Evolutionary conservation across 2,113 vertebrate genomes (phyloP).

Genomic region (Oreochromis aureus): DNA sequence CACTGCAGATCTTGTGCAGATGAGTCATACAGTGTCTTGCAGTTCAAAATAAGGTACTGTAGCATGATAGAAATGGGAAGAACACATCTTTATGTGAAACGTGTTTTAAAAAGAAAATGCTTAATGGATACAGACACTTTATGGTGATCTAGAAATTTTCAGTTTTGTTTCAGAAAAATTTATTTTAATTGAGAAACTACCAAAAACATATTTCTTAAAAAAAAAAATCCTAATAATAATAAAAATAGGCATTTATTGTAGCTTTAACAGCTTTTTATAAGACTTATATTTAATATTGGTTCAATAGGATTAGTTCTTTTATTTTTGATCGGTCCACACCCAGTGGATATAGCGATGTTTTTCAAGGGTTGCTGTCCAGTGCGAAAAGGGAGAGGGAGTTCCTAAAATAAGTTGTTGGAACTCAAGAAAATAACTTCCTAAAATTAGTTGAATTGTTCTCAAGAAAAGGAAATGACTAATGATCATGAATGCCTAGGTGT

Average conservation of each 20-base stretch:
- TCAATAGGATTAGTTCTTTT: not conserved
- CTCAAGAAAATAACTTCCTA: not conserved
- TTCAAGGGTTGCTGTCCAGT: not conserved
- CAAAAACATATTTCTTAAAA: not conserved
- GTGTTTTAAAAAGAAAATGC: not conserved
- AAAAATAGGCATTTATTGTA: not conserved
- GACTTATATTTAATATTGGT: not conserved
- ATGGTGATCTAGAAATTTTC: not conserved
- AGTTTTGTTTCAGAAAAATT: not conserved
- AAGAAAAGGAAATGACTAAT: constrained; percentile 36
- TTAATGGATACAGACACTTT: not conserved
- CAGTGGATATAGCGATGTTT: not conserved
- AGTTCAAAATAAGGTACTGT: not conserved
- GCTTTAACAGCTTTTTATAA: not conserved
- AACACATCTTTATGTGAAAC: not conserved
- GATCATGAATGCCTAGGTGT: constrained; percentile 28
- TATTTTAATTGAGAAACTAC: not conserved
- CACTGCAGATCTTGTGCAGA: constrained; percentile 12
- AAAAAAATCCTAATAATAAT: not conserved
- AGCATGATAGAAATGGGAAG: not conserved
- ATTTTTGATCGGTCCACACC: not conserved
- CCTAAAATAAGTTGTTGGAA: not conserved
- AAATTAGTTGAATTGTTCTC: not conserved
- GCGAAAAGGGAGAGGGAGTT: not conserved
- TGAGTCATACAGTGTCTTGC: not conserved